Conservation (phyloP, 2,888 invertebrate genomes). For the Magallana nippona region DNA sequence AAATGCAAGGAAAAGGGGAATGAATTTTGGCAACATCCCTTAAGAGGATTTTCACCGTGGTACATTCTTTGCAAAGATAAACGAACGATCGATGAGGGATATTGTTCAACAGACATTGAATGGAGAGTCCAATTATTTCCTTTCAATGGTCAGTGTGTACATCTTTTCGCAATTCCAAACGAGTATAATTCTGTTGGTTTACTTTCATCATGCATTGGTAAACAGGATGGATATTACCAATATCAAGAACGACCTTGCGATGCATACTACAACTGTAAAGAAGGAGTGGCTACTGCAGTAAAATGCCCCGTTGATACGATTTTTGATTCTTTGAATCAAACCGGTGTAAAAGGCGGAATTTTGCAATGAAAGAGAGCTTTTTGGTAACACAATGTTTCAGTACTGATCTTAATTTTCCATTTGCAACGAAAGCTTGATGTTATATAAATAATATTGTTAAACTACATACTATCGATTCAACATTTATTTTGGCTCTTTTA, state of each 20-base stretch:
- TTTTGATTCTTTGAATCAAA: neutral
- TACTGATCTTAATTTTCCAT: too few species aligned
- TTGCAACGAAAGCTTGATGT: too few species aligned
- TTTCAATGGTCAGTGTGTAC: constrained; percentile 4
- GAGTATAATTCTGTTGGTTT: neutral
- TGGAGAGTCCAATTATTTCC: neutral
- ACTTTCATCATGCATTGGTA: neutral
- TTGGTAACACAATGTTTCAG: too few species aligned
- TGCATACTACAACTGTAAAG: constrained; percentile 14
- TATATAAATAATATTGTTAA: too few species aligned
- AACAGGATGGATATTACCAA: neutral
- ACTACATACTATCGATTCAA: too few species aligned
- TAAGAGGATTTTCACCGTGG: neutral
- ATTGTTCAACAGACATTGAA: neutral
- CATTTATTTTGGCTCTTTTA: too few species aligned
- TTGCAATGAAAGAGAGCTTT: too few species aligned
- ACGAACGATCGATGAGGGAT: too few species aligned
- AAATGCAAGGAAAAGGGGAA: neutral
- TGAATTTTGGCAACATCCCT: neutral
- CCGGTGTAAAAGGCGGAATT: neutral
- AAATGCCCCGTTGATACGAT: neutral
- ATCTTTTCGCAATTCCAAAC: neutral
- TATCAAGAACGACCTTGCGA: constrained; percentile 1
- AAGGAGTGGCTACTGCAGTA: neutral
- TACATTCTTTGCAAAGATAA: too few species aligned